Conservation (phyloP, 2,113 vertebrate species). For the Cariama cristata region DNA sequence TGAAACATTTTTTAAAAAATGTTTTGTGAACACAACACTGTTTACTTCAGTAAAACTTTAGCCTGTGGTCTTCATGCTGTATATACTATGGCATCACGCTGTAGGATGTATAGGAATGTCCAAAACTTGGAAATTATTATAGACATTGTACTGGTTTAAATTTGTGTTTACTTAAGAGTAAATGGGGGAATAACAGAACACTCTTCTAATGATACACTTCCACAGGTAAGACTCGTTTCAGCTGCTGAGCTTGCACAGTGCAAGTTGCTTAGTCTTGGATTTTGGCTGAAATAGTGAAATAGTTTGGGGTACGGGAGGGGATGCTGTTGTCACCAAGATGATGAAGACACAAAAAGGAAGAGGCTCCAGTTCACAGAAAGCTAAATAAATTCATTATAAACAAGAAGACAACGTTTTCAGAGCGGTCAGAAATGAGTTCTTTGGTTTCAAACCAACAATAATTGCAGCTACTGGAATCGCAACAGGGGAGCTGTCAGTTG, state of each 20-base stretch:
- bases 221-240: neutral
- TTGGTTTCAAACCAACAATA: neutral
- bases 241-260: neutral
- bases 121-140: neutral
- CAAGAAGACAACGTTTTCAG: neutral
- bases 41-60: neutral
- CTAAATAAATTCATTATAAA: neutral
- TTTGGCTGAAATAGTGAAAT: neutral
- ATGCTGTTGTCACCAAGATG: neutral
- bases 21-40: neutral
- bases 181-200: neutral
- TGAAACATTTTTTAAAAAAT: neutral
- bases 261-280: neutral
- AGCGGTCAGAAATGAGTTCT: neutral
- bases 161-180: neutral
- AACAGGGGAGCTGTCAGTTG: neutral
- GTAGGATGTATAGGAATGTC: neutral
- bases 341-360: neutral
- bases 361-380: neutral
- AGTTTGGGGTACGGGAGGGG: neutral
- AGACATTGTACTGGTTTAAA: neutral
- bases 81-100: neutral
- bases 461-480: neutral
- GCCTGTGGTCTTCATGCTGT: neutral
- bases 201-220: neutral